These are phyloP conservation scores for Schizotus pectinicornis DNA, from an alignment of 2,888 invertebrate genomes.

Conservation along the genomic window DNA sequence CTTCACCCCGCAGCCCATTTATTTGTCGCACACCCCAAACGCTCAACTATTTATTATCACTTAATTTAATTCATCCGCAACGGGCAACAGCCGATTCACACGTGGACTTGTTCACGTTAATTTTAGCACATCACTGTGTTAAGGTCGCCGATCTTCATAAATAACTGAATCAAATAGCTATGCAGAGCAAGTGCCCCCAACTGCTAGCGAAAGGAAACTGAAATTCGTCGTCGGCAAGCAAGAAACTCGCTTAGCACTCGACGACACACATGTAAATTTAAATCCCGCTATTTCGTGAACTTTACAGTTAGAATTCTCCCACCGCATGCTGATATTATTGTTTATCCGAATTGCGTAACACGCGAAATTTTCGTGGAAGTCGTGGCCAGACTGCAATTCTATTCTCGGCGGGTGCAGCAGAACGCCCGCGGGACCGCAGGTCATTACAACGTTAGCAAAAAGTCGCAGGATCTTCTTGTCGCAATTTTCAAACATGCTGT, in stretches of 20 bases:
- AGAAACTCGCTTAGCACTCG: conserved; percentile 1
- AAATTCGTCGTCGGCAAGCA: conserved; percentile 24
- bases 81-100: no score
- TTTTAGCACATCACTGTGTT: no score
- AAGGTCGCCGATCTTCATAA: background rate
- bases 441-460: no score
- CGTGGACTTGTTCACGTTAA: no score
- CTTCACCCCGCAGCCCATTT: conserved; percentile 42
- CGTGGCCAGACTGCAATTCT: conserved; percentile 5
- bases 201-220: conserved; percentile 24
- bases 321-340: conserved; percentile 22
- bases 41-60: no score
- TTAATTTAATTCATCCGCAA: no score
- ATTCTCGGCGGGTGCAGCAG: conserved; percentile 5
- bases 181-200: conserved; percentile 8
- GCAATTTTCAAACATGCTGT: no score
- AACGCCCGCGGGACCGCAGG: background rate
- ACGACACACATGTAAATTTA: conserved; percentile 14
- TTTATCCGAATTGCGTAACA: conserved; percentile 19
- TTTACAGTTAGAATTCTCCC: conserved; percentile 20
- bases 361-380: conserved; percentile 15
- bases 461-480: no score
- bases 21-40: background rate
- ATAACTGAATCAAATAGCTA: conserved; percentile 1
- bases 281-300: conserved; percentile 28